Evolutionary conservation across 2,888 invertebrate genomes (phyloP).

Genomic region (Melanargia galathea): DNA sequence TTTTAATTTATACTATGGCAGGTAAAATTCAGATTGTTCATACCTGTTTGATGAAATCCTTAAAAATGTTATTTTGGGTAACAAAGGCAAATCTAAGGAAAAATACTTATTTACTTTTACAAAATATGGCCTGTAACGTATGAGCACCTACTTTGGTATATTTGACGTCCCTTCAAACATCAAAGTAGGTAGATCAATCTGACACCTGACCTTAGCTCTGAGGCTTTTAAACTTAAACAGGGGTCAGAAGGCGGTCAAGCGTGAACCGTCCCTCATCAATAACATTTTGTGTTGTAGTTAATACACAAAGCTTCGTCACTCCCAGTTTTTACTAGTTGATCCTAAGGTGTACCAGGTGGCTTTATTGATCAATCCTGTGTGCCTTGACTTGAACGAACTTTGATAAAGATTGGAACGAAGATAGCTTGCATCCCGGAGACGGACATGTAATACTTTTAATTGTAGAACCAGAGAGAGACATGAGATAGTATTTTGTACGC

Average conservation of each 20-base stretch:
- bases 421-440: too few species aligned
- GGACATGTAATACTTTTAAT: too few species aligned
- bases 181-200: slow-evolving; percentile 29
- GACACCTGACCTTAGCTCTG: slow-evolving; percentile 28
- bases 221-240: slow-evolving; percentile 30
- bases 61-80: too few species aligned
- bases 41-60: too few species aligned
- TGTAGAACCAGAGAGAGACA: too few species aligned
- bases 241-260: slow-evolving; percentile 31
- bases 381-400: too few species aligned
- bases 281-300: slow-evolving; percentile 8
- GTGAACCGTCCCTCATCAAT: slow-evolving; percentile 36
- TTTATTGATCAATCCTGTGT: too few species aligned
- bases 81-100: not conserved
- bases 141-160: not conserved
- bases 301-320: not conserved
- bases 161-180: slow-evolving; percentile 19
- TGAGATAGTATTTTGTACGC: too few species aligned
- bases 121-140: not conserved
- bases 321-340: not conserved
- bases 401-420: too few species aligned
- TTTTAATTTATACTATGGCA: too few species aligned
- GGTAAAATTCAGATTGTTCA: too few species aligned
- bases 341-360: not conserved
- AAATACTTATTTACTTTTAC: not conserved